Evolutionary conservation across 2,113 vertebrate species (phyloP).

Genomic region (Dendropsophus ebraccatus): DNA sequence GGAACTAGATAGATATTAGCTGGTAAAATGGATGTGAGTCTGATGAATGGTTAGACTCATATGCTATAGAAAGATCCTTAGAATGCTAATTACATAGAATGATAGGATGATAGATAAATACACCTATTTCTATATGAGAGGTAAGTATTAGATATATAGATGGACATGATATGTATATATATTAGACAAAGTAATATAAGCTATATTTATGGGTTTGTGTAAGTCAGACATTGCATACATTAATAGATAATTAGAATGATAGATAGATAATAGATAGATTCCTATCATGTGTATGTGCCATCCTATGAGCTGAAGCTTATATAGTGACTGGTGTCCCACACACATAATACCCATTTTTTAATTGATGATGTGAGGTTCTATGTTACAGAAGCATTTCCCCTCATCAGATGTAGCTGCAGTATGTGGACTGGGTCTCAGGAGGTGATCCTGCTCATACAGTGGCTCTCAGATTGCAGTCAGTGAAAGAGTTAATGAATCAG

Average conservation of each 20-base stretch:
- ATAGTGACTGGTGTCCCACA: not conserved
- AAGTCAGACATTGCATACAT: too few species aligned
- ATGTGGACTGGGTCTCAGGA: not conserved
- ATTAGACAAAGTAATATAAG: too few species aligned
- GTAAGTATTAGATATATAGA: too few species aligned
- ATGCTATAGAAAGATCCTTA: too few species aligned
- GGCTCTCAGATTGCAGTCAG: constrained; percentile 5
- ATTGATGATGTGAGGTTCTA: not conserved
- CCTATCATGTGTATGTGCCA: not conserved
- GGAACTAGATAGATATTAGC: too few species aligned
- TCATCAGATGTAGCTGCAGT: not conserved
- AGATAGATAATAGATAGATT: too few species aligned
- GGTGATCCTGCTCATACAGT: not conserved
- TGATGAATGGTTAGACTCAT: too few species aligned
- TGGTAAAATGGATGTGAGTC: not conserved
- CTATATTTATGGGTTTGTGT: too few species aligned
- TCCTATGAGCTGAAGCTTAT: not conserved
- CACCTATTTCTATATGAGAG: too few species aligned
- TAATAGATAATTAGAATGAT: not conserved
- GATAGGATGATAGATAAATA: too few species aligned
- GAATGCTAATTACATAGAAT: too few species aligned
- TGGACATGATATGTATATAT: too few species aligned
- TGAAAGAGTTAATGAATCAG: constrained; percentile 50
- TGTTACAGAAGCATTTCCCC: not conserved
- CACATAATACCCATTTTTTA: not conserved